Percentiles rank a stretch among this genome's conserved stretches.
These are phyloP conservation scores for Myrmecobius fasciatus DNA, from an alignment of 2,113 vertebrate genomes.

Conservation along the genomic window DNA sequence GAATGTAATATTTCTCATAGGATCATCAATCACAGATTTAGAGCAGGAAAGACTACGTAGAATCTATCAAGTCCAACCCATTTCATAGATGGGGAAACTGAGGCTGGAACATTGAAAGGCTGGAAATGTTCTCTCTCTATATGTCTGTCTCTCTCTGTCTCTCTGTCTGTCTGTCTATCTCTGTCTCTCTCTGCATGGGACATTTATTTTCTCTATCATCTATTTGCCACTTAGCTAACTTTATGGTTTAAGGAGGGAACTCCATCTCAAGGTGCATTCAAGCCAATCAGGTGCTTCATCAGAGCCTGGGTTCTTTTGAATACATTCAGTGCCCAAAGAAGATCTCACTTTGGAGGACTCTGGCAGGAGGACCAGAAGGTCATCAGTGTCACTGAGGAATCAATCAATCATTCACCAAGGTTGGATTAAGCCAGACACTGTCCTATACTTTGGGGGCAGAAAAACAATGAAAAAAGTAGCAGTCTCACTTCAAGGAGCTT, in stretches of 20 bases:
- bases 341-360: not conserved
- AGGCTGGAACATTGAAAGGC: too few relatives aligned
- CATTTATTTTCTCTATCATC: not conserved
- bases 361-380: not conserved
- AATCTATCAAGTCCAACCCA: not conserved
- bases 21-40: not conserved
- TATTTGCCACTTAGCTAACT: not conserved
- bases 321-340: not conserved
- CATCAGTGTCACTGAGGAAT: not conserved
- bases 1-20: not conserved
- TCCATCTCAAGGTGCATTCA: not conserved
- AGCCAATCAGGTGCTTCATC: not conserved
- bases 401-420: not conserved
- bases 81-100: not conserved
- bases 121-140: not conserved
- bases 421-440: not conserved
- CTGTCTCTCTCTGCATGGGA: not conserved
- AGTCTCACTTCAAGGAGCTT: not conserved
- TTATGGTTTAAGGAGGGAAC: not conserved
- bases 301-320: not conserved
- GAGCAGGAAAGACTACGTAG: too few relatives aligned
- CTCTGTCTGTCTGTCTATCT: too few relatives aligned
- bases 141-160: too few relatives aligned
- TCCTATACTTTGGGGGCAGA: not conserved
- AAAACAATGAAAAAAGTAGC: not conserved